Conservation (phyloP, 2,797 vertebrate species). For the Hippoglossus hippoglossus region DNA sequence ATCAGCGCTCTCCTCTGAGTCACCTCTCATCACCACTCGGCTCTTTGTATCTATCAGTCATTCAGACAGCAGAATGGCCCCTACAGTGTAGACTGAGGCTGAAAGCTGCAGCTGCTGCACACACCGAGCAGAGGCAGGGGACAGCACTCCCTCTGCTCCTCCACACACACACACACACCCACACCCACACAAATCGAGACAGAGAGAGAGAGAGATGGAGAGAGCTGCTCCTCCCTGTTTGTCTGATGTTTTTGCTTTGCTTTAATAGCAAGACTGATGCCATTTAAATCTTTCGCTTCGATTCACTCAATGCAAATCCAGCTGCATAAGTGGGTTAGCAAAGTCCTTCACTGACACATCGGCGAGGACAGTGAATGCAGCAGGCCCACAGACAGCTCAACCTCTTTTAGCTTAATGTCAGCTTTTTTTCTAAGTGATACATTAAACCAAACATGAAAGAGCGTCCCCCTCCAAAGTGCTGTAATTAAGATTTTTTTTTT, state of each 20-base stretch:
- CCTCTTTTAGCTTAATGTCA: conserved; percentile 33
- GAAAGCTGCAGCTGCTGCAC: conserved; percentile 79
- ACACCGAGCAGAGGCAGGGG: conserved; percentile 68
- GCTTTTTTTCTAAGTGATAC: conserved; percentile 27
- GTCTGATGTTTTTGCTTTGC: conserved; percentile 75
- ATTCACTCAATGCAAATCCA: conserved; percentile 77
- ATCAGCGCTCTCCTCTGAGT: conserved; percentile 46
- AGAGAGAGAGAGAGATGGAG: conserved; percentile 11
- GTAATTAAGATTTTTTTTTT: no score
- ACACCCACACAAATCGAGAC: conserved; percentile 20
- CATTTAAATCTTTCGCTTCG: conserved; percentile 83
- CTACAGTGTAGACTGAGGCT: conserved; percentile 72
- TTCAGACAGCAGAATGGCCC: conserved; percentile 77
- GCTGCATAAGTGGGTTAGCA: conserved; percentile 77
- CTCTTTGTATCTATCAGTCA: conserved; percentile 68
- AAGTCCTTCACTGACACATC: conserved; percentile 59
- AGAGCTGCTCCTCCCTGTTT: conserved; percentile 69
- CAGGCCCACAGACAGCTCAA: conserved; percentile 11
- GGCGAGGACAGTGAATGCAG: conserved; percentile 42
- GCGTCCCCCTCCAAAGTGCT: not conserved
- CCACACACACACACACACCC: conserved; percentile 35
- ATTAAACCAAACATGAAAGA: conserved; percentile 26
- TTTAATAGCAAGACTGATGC: conserved; percentile 81
- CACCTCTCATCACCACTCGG: conserved; percentile 59
- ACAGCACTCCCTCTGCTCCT: conserved; percentile 48